Base-by-base conservation (phyloP, 2,888 invertebrate species). In the Schrankia costaestrigalis region DNA sequence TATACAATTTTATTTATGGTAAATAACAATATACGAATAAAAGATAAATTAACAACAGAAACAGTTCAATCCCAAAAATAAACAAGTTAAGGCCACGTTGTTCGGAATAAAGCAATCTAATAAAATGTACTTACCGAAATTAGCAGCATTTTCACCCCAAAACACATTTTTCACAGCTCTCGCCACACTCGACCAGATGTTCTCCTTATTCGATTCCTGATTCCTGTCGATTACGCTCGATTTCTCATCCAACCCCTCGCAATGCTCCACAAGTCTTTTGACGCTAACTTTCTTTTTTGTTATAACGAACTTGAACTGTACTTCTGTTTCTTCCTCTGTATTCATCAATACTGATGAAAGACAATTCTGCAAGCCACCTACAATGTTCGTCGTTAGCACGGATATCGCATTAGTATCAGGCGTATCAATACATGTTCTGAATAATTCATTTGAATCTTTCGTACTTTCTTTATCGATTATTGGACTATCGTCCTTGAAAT, bases 261-360 rank as follows among this genome's bases (percentile, higher is more conserved):
- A 41, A 10, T 73, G 67, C 10, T 74, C 74, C 11, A 61, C 57
- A 4, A 79, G 57, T 36, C 67, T 70, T 46, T 77, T 78, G 5
- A 84, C 75, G 41, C 75, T 78, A 8, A 85, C 78, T 49, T 72
- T 84, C 55, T 71, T 84, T 55, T 82, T 85, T 1, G 81, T 81
- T 43, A 87, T 84, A 3, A 81, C 73, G 54, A 87, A 86, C 64
- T 87, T 83, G 39, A 87, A 86, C 58, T 87, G 83, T 54, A 87
- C 81, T 56, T 87, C 86, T 0, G 86, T 86, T 50, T 85, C 84
- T 22, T 83, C 82, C 28, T 78, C 82, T 1, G 67, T 73, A 1
- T 80, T 68, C 48, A 63, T 69, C 28, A 87, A 46, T 8, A 78
- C 82, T 1, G 81, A 69, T 29, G 68, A 71, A 14, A 87, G 56